Conservation (phyloP, 2,888 invertebrate species). For the Corbicula japonica region DNA sequence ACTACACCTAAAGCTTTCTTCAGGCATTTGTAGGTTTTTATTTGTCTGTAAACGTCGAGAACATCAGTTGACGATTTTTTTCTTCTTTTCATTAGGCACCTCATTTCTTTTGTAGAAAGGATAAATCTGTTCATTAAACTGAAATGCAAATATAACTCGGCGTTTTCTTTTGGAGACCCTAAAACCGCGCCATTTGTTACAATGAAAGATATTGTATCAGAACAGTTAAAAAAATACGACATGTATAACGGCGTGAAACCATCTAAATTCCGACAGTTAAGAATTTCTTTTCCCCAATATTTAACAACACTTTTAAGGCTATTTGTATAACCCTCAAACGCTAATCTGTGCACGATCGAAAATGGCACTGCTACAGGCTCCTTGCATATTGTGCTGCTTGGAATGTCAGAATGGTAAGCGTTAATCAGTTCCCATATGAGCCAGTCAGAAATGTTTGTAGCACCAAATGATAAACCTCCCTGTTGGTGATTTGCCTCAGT, state of each 20-base stretch:
- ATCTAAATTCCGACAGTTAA: background rate
- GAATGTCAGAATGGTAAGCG: background rate
- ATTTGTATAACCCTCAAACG: background rate
- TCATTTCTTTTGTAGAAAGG: background rate
- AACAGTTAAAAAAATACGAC: background rate
- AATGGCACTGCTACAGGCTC: background rate
- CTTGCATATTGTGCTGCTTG: background rate
- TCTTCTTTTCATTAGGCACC: too few relatives aligned
- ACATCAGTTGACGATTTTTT: too few relatives aligned
- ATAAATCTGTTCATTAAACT: background rate
- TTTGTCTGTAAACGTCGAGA: background rate
- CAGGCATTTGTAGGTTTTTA: background rate
- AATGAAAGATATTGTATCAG: background rate
- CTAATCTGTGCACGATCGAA: constrained; percentile 4
- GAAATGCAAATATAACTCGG: background rate
- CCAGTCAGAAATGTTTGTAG: constrained; percentile 1
- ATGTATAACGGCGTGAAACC: constrained; percentile 6
- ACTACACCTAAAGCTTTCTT: background rate
- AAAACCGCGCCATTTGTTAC: background rate
- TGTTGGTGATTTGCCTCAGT: too few relatives aligned
- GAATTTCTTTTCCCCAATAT: constrained; percentile 13
- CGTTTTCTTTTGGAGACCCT: background rate
- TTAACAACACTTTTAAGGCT: background rate
- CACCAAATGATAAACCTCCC: too few relatives aligned
- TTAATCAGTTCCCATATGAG: background rate